These are phyloP conservation scores for Phrynocephalus versicolor DNA, from an alignment of 2,113 vertebrate species.

Conservation along the genomic window DNA sequence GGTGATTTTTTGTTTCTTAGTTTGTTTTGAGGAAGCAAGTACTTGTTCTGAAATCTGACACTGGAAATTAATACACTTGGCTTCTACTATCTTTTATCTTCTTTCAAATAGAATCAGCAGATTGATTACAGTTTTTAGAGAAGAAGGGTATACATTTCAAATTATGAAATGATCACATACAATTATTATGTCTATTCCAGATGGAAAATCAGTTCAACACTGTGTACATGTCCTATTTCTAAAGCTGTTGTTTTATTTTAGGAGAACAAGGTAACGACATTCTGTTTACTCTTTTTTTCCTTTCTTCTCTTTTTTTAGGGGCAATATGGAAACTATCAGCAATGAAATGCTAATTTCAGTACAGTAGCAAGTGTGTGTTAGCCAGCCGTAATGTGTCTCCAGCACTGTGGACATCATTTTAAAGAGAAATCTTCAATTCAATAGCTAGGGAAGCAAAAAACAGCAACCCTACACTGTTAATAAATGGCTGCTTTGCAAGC, in stretches of 20 bases:
- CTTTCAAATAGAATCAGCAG: background rate
- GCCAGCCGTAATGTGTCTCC: constrained; percentile 76
- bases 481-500: constrained; percentile 65
- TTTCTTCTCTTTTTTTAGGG: constrained; percentile 79
- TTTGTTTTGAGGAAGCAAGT: background rate
- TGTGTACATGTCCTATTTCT: background rate
- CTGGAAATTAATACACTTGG: background rate
- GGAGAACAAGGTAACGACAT: background rate
- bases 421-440: constrained; percentile 74
- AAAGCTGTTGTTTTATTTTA: background rate
- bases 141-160: background rate
- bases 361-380: constrained; percentile 69
- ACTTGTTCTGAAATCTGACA: background rate
- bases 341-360: constrained; percentile 83
- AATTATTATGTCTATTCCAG: background rate
- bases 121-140: background rate
- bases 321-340: constrained; percentile 98
- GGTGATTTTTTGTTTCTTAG: no score
- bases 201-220: background rate
- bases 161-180: background rate
- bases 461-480: constrained; percentile 49
- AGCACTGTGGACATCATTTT: constrained; percentile 76
- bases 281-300: background rate
- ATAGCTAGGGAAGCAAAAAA: constrained; percentile 72
- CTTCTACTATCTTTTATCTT: no score